phyloP scores from a whole-genome alignment of 2,888 invertebrate genomes.

The Acrocera orbiculus region DNA sequence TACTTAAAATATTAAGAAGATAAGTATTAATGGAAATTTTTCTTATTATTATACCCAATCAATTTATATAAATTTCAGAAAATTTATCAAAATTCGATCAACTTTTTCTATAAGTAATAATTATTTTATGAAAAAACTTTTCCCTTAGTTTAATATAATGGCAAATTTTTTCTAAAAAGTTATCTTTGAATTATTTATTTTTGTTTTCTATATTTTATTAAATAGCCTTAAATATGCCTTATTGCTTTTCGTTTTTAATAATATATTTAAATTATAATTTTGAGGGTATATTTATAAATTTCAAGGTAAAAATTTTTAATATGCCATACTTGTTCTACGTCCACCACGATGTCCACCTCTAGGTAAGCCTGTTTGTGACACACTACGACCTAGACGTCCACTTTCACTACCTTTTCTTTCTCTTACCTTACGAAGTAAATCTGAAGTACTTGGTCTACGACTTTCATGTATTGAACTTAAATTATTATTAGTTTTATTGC shows the following conservation, averaged over 20 bases:
- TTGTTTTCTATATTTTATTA: slow-evolving; percentile 4
- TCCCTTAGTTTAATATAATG: too few relatives aligned
- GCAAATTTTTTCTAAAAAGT: too few relatives aligned
- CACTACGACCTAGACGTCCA: slow-evolving; percentile 26
- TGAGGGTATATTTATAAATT: slow-evolving; percentile 10
- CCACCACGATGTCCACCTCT: slow-evolving; percentile 22
- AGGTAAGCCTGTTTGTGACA: slow-evolving; percentile 27
- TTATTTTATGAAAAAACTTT: too few relatives aligned
- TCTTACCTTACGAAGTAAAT: slow-evolving; percentile 26
- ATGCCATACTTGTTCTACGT: slow-evolving; percentile 30
- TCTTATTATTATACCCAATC: too few relatives aligned
- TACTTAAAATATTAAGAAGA: too few relatives aligned
- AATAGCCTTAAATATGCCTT: slow-evolving; percentile 3
- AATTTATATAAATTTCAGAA: too few relatives aligned
- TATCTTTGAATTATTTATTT: too few relatives aligned
- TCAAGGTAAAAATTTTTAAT: slow-evolving; percentile 13
- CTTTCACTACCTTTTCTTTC: slow-evolving; percentile 27
- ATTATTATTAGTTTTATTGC: slow-evolving; percentile 9
- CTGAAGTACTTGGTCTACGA: slow-evolving; percentile 29
- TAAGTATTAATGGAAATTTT: too few relatives aligned
- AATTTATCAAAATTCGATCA: too few relatives aligned
- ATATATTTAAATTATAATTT: slow-evolving; percentile 2
- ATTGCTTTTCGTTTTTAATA: neutral
- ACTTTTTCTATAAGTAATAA: too few relatives aligned
- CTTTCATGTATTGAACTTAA: slow-evolving; percentile 14